A percentile compares a stretch with the other conserved stretches of the same genome.
Evolutionary conservation across 2,113 vertebrate genomes (phyloP).

Genomic region (Heterochromis multidens): DNA sequence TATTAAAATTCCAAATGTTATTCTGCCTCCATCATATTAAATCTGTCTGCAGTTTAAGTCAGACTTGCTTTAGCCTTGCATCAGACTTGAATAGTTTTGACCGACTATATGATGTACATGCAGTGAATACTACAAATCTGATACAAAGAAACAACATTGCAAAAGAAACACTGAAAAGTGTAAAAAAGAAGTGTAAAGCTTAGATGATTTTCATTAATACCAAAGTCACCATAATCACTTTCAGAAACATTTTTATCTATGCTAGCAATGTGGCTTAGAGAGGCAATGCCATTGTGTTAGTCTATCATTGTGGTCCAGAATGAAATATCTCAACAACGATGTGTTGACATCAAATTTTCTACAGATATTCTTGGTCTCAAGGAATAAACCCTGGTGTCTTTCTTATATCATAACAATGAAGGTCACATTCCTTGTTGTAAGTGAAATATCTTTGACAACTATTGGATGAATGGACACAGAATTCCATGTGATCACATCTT

Average conservation of each 20-base stretch:
- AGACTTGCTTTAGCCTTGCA: background rate
- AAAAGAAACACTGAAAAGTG: background rate
- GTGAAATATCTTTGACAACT: background rate
- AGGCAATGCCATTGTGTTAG: background rate
- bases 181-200: background rate
- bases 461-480: background rate
- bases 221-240: background rate
- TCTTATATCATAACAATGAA: background rate
- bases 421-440: background rate
- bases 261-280: background rate
- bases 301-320: background rate
- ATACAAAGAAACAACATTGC: background rate
- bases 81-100: background rate
- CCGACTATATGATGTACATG: background rate
- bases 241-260: background rate
- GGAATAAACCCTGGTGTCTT: background rate
- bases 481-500: background rate
- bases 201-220: background rate
- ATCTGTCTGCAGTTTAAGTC: background rate
- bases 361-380: background rate
- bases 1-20: conserved; percentile 11
- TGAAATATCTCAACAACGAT: background rate
- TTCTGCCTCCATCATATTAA: background rate
- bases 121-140: background rate
- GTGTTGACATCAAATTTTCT: background rate